A percentile compares a stretch with the other conserved stretches of the same genome.
These are phyloP conservation scores for Argopecten irradians DNA, from an alignment of 1,140 invertebrate genomes.

Conservation along the genomic window DNA sequence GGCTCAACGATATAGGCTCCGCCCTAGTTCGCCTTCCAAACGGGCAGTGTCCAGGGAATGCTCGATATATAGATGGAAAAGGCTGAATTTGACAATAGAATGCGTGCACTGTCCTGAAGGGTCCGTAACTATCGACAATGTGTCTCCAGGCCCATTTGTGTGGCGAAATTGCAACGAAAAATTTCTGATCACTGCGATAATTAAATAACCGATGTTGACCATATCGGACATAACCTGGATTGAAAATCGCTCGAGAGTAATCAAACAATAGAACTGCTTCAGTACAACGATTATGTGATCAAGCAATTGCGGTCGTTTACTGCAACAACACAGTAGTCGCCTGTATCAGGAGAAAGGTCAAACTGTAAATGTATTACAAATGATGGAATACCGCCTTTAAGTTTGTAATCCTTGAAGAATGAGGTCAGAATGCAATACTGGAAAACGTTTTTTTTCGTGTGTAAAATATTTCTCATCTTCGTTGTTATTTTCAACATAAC, in stretches of 20 bases:
- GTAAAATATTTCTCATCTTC: too few species aligned
- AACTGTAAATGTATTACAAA: too few species aligned
- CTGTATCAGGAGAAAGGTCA: too few species aligned
- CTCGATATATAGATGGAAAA: background rate
- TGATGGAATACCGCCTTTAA: too few species aligned
- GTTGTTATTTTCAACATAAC: too few species aligned
- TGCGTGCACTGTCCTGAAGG: background rate
- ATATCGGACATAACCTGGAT: background rate
- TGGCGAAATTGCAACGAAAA: constrained; percentile 9
- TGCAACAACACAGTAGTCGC: too few species aligned
- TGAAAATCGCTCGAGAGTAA: background rate
- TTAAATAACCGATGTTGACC: background rate
- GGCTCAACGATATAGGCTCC: background rate
- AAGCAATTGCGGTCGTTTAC: too few species aligned
- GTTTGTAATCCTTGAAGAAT: too few species aligned
- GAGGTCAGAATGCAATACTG: too few species aligned
- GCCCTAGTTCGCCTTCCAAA: background rate
- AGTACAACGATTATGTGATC: background rate
- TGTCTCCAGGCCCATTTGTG: background rate
- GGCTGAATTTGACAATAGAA: background rate
- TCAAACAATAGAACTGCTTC: background rate
- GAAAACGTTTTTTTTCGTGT: too few species aligned
- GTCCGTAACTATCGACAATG: background rate
- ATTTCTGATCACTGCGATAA: background rate
- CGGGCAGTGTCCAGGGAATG: background rate